Evolutionary conservation across 2,888 invertebrate species (phyloP), one percentile per base, ranked within the genome.

Genomic region (Polietes domitor): DNA sequence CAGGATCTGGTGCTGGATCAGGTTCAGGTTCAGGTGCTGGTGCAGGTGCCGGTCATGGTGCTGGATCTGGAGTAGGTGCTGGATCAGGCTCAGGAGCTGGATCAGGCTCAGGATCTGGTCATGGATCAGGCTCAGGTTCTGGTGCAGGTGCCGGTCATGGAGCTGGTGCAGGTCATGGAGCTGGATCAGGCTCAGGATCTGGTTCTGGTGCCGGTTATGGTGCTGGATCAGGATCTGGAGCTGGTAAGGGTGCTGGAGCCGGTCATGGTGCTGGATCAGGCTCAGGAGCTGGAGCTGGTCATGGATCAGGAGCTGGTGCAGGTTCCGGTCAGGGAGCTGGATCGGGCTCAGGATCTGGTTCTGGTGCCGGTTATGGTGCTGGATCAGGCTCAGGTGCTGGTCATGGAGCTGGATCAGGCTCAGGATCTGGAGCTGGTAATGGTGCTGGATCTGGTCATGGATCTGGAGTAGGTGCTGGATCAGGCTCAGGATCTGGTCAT

Each of bases 291-390:
- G 65, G 37, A 21, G 15, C 26, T 24, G 47, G 32, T 47, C 7
- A n/a, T 15, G 55, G 43, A 21, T 17, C 55, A 6, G 41, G 24
- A 7, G 47, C 37, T 99, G 85, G 99, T 99, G 93, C 98, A 99
- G 4, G 99, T 99, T 68, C 99, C 99, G 90, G 98, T 99, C 17
- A 93, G 99, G 87, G 98, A 15, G 32, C 17, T 68, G 80, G 58
- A 5, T 19, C 72, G n/a, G 68, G 71, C 2, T 32, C 19, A 17
- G 83, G 70, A 15, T 32, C 12, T 26, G 84, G 65, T 15, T 50
- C 43, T 68, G 58, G 50, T 5, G 28, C 17, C 12, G 76, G 79
- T 17, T 47, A 70, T 24, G 41, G 19, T 24, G 24, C 21, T n/a
- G 17, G 28, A 10, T 12, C 12, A n/a, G 55, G 55, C 5, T 58